These are phyloP conservation scores for Epizoanthus rinbou DNA, from an alignment of 92 coral and sea anemone species.

Conservation along the genomic window DNA sequence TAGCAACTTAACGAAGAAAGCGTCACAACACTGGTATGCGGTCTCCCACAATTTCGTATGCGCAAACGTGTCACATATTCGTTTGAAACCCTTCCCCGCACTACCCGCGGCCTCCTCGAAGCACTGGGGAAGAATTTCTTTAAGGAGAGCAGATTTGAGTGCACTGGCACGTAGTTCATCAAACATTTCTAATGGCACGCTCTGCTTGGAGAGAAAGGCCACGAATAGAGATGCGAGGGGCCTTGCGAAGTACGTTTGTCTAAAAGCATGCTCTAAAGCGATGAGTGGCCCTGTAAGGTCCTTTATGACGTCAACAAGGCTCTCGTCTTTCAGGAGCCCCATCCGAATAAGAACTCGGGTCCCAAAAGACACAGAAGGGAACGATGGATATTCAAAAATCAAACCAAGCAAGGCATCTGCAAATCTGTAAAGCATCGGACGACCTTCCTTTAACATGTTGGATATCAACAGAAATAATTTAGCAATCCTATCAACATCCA, in stretches of 20 bases:
- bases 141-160: slow-evolving; percentile 67
- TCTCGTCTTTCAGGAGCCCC: slow-evolving; percentile 84
- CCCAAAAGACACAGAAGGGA: slow-evolving; percentile 47
- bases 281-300: slow-evolving; percentile 70
- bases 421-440: slow-evolving; percentile 39
- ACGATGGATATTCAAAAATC: slow-evolving; percentile 33
- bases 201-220: slow-evolving; percentile 81
- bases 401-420: slow-evolving; percentile 50
- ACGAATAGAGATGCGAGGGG: slow-evolving; percentile 77
- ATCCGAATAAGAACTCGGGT: slow-evolving; percentile 67
- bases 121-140: slow-evolving; percentile 62
- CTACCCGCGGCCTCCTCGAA: slow-evolving; percentile 52
- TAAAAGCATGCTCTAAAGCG: slow-evolving; percentile 70
- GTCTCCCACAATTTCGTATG: slow-evolving; percentile 61
- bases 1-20: slow-evolving; percentile 35
- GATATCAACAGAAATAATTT: slow-evolving; percentile 55
- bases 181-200: slow-evolving; percentile 42
- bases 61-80: slow-evolving; percentile 74
- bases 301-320: neutral
- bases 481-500: slow-evolving; percentile 60
- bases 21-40: slow-evolving; percentile 54
- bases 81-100: slow-evolving; percentile 71
- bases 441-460: slow-evolving; percentile 20
- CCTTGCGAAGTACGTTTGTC: slow-evolving; percentile 79
- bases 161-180: slow-evolving; percentile 50